Base-by-base conservation (phyloP, 2,888 invertebrate species). In the Caenorhabditis sulstoni region DNA sequence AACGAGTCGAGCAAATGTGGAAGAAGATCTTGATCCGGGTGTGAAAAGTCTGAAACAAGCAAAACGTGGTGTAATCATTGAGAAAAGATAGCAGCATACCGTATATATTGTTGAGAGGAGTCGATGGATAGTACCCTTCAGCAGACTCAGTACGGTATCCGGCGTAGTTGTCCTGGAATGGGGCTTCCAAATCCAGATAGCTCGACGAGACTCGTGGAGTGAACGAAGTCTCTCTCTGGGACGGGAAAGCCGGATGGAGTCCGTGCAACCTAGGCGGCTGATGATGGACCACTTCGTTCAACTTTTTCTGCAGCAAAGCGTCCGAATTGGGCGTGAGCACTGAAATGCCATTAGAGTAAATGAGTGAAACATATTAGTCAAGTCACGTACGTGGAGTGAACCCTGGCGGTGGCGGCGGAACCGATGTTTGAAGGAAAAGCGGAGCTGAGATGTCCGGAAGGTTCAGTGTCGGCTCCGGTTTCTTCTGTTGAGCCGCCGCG, bases 251-350 rank as follows among this genome's bases (percentile, higher is more conserved):
- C 16, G 52, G 14, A 1, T 53, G 7, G 29, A 29, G 11, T 5
- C 62, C 70, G 29, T 39, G 20, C n/a, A 57, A n/a, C 3, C 44
- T 12, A 1, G 41, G 52, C 9, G 57, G 18, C 4, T 45, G 70
- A 20, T 53, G 45, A 18, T 71, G 47, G 0, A 47, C 58, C 12
- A 58, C 78, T 39, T 73, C 73, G n/a, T 67, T 71, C 49, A 75
- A 57, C 53, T 81, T 82, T 53, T 59, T 75, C 52, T 81, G 79
- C 1, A 83, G 59, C 29, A 83, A 22, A 8, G 81, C 83, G 61
- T 83, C 81, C 29, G 83, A 83, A 39, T 83, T 83, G 4, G 83
- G 83, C 5, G 83, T 83, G 14, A 83, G 64, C 39, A 83, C 83
- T 83, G 65, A 57, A 81, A 76, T 22, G 22, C 23, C 59, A 20